These are phyloP conservation scores for Morinoia aosen DNA, from an alignment of 2,888 invertebrate species.

Conservation along the genomic window DNA sequence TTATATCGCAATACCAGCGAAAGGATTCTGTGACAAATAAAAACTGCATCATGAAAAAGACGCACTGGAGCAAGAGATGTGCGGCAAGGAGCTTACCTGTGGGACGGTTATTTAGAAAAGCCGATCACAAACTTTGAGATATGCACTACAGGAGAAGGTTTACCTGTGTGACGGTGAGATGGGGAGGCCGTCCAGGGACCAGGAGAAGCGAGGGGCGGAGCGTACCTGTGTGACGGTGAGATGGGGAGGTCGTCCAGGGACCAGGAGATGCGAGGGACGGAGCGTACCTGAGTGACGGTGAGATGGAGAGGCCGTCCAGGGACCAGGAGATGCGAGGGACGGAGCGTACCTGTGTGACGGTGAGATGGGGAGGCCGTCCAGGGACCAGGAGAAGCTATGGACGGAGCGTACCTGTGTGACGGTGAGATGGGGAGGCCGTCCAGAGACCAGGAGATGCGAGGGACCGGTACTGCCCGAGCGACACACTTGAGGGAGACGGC, in stretches of 20 bases:
- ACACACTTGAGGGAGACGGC: conserved; percentile 60
- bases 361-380: conserved; percentile 57
- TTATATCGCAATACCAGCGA: background rate
- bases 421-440: conserved; percentile 59
- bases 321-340: conserved; percentile 55
- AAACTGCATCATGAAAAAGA: no score
- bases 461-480: conserved; percentile 55
- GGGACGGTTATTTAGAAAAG: background rate
- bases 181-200: conserved; percentile 58
- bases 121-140: background rate
- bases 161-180: conserved; percentile 56
- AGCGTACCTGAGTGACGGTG: conserved; percentile 55
- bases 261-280: conserved; percentile 55
- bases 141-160: background rate
- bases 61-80: no score
- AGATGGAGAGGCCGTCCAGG: conserved; percentile 57
- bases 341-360: conserved; percentile 57
- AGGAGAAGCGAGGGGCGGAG: conserved; percentile 50
- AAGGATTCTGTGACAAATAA: background rate
- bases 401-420: conserved; percentile 57
- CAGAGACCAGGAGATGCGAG: conserved; percentile 55
- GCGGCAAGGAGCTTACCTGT: no score
- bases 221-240: conserved; percentile 55
- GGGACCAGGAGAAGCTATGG: conserved; percentile 54
- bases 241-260: conserved; percentile 56